Conservation (phyloP, 1,140 invertebrate species). For the Sycobia sp. region DNA sequence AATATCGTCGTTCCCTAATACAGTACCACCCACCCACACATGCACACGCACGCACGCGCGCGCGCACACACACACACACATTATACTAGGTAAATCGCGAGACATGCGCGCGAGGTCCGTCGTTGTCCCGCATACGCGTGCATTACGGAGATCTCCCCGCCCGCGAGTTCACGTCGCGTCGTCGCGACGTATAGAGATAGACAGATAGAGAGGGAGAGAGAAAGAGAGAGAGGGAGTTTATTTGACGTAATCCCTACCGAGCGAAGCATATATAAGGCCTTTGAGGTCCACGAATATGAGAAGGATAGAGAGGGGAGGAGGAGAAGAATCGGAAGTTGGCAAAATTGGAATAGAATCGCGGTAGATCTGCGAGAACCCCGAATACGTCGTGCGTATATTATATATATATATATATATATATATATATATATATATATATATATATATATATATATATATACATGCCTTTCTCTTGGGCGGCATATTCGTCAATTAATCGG, state of each 20-base stretch:
- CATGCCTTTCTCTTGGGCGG: too few species aligned
- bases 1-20: too few species aligned
- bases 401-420: too few species aligned
- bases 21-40: too few species aligned
- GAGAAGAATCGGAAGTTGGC: slow-evolving; percentile 26
- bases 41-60: too few species aligned
- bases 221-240: slow-evolving; percentile 43
- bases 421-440: too few species aligned
- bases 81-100: slow-evolving; percentile 29
- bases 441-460: too few species aligned
- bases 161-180: slow-evolving; percentile 34
- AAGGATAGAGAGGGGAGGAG: slow-evolving; percentile 7
- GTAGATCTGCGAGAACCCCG: slow-evolving; percentile 23
- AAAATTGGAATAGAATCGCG: slow-evolving; percentile 34
- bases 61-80: too few species aligned
- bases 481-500: slow-evolving; percentile 26
- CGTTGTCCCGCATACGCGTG: slow-evolving; percentile 6
- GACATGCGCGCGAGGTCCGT: too few species aligned
- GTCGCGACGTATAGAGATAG: too few species aligned
- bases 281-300: slow-evolving; percentile 49
- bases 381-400: too few species aligned
- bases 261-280: slow-evolving; percentile 45
- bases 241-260: slow-evolving; percentile 52
- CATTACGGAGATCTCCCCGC: slow-evolving; percentile 15
- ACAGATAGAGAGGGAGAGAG: too few species aligned